Evolutionary conservation across 2,888 invertebrate species (phyloP).

Genomic region (Abrostola triplasia): DNA sequence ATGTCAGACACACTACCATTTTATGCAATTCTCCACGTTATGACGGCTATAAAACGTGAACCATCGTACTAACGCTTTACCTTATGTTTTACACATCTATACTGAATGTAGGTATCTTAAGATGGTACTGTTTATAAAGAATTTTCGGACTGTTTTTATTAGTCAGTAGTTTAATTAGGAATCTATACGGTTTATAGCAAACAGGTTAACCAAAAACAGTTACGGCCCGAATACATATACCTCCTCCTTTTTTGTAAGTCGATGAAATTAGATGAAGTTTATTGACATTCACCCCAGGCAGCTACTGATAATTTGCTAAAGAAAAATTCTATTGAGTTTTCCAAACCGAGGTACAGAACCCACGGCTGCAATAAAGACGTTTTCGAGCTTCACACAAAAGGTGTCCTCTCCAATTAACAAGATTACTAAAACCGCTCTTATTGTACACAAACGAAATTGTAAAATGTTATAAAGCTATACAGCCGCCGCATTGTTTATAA

Average conservation of each 20-base stretch:
- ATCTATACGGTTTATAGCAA: too few relatives aligned
- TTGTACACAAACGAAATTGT: constrained; percentile 40
- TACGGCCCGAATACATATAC: too few relatives aligned
- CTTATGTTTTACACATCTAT: constrained; percentile 28
- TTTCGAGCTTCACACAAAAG: background rate
- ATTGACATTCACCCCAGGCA: background rate
- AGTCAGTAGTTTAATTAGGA: too few relatives aligned
- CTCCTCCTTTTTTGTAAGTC: too few relatives aligned
- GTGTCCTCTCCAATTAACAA: constrained; percentile 24
- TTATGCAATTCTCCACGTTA: constrained; percentile 35
- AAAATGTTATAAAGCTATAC: constrained; percentile 44
- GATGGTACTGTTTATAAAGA: background rate
- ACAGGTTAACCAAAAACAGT: too few relatives aligned
- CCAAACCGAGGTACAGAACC: background rate
- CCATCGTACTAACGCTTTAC: constrained; percentile 23
- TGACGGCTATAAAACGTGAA: constrained; percentile 38
- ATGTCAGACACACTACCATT: constrained; percentile 29
- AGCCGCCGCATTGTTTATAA: constrained; percentile 54
- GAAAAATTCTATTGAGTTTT: background rate
- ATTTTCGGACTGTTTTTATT: too few relatives aligned
- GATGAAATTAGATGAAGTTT: background rate
- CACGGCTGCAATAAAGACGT: background rate
- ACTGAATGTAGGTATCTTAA: background rate
- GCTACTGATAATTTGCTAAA: constrained; percentile 1
- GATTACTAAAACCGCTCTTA: constrained; percentile 43